phyloP scores from a whole-genome alignment of 2,113 vertebrate species.

The Rhodinocichla rosea region DNA sequence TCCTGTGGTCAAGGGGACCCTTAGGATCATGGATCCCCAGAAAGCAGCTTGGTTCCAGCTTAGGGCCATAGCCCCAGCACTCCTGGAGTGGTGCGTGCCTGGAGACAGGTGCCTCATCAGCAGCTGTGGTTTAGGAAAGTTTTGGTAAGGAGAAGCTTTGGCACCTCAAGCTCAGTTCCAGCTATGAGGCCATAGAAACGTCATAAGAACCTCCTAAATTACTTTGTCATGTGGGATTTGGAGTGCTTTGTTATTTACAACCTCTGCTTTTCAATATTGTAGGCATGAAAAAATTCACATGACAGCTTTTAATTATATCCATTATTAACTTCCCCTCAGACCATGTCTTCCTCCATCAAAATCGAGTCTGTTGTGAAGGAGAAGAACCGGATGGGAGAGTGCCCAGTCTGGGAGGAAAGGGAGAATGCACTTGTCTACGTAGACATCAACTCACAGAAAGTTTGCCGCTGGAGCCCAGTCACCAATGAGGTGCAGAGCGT shows the following conservation, averaged over 20 bases:
- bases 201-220: neutral
- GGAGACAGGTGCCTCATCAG: neutral
- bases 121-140: neutral
- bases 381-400: conserved; percentile 76
- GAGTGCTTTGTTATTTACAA: neutral
- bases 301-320: neutral
- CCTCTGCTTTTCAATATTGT: neutral
- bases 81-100: too few species aligned
- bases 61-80: neutral
- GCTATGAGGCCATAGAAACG: neutral
- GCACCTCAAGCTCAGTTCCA: neutral
- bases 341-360: conserved; percentile 78
- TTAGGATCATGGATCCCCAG: fast-evolving
- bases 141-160: neutral
- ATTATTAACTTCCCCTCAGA: neutral
- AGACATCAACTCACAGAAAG: conserved; percentile 76
- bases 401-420: conserved; percentile 86
- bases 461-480: conserved; percentile 79
- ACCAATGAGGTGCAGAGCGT: conserved; percentile 74
- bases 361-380: conserved; percentile 79
- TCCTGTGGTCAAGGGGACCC: neutral
- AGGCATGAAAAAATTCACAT: neutral
- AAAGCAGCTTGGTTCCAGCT: neutral
- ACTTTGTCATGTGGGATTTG: neutral
- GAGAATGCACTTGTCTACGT: conserved; percentile 79